A percentile compares a stretch with the other conserved stretches of the same genome.
Conservation (phyloP, 2,797 vertebrate genomes). For the Fundulus diaphanus region DNA sequence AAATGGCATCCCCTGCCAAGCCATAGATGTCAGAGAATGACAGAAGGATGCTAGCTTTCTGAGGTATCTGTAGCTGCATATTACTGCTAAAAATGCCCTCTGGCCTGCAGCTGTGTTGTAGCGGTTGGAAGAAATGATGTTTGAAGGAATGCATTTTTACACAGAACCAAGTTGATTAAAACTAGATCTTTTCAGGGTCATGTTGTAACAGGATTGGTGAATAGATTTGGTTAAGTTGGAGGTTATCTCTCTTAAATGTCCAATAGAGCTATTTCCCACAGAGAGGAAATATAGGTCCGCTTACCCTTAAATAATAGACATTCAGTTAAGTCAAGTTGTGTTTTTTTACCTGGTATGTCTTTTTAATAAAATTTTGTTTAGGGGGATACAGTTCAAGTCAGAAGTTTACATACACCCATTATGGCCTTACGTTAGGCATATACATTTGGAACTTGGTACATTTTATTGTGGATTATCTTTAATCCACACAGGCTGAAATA, state of each 20-base stretch:
- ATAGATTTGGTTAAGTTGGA: background rate
- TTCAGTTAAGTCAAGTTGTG: background rate
- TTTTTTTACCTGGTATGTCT: too few relatives aligned
- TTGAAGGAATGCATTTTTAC: background rate
- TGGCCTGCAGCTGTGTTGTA: slow-evolving; percentile 27
- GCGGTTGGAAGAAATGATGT: slow-evolving; percentile 29
- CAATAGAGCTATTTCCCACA: background rate
- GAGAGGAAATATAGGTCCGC: background rate
- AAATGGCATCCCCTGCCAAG: slow-evolving; percentile 53
- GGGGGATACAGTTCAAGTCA: too few relatives aligned
- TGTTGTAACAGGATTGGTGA: background rate
- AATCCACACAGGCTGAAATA: too few relatives aligned
- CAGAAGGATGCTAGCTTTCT: slow-evolving; percentile 41
- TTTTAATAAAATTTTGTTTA: too few relatives aligned
- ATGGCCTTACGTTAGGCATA: too few relatives aligned
- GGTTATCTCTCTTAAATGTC: background rate
- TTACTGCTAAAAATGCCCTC: slow-evolving; percentile 38
- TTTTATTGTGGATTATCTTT: too few relatives aligned
- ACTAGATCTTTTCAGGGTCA: background rate
- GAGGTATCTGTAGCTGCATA: slow-evolving; percentile 39
- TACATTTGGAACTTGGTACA: too few relatives aligned
- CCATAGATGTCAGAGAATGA: slow-evolving; percentile 45
- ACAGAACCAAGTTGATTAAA: background rate
- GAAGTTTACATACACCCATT: too few relatives aligned
- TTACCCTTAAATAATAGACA: too few relatives aligned